phyloP scores from a whole-genome alignment of 2,888 invertebrate genomes.

The Caenorhabditis doughertyi region DNA sequence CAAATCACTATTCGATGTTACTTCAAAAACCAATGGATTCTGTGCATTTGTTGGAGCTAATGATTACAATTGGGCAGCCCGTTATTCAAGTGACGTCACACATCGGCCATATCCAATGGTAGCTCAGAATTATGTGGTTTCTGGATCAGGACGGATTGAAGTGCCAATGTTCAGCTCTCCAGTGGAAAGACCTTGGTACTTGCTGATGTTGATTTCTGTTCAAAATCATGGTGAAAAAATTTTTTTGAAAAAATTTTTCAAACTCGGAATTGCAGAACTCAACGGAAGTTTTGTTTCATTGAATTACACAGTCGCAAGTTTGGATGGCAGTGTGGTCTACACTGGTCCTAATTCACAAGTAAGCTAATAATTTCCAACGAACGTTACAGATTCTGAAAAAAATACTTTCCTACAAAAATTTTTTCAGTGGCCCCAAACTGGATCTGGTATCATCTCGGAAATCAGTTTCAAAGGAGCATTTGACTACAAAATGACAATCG shows the following conservation, averaged over 20 bases:
- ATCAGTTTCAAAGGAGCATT: not conserved
- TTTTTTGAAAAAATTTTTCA: not conserved
- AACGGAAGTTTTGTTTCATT: not conserved
- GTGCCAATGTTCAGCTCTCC: not conserved
- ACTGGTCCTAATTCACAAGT: not conserved
- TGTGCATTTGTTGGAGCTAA: not conserved
- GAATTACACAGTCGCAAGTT: not conserved
- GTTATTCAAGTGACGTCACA: not conserved
- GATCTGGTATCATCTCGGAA: not conserved
- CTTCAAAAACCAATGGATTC: not conserved
- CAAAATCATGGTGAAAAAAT: not conserved
- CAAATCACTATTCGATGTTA: not conserved
- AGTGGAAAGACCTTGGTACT: not conserved
- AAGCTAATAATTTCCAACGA: too few relatives aligned
- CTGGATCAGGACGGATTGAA: not conserved
- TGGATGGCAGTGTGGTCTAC: not conserved
- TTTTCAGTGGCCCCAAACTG: not conserved
- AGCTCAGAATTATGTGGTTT: not conserved
- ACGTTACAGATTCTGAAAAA: too few relatives aligned
- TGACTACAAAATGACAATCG: not conserved
- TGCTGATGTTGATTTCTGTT: not conserved
- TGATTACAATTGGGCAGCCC: not conserved
- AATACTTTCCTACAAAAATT: not conserved
- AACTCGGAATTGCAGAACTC: not conserved
- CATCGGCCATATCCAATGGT: not conserved